Evolutionary conservation across 2,888 invertebrate genomes (phyloP), one percentile per base, ranked within the genome.

Genomic region (Xestia sexstrigata): DNA sequence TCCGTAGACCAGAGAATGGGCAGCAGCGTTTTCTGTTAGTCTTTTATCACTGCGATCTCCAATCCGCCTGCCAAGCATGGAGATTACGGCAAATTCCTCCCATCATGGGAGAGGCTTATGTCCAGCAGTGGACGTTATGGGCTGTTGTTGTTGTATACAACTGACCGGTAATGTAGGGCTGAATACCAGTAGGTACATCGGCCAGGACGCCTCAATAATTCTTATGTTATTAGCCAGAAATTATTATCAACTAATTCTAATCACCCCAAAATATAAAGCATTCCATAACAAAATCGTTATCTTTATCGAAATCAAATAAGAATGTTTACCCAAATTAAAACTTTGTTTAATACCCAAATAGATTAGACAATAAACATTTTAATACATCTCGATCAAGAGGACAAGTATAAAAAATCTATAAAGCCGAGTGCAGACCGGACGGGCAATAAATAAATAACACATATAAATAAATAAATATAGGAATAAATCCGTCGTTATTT

Each of bases 401-500:
- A 73, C 80, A 79, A 70, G 70, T 81, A 83, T 81, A 88, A 81
- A 85, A 87, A 75, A 88, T 87, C 89, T 88, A 87, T 88, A 91
- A 91, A 91, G 88, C 87, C 67, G 65, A 82, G 88, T 87, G 83
- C 89, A 88, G 88, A 89, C 84, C 84, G 84, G 79, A 72, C 81
- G 86, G 85, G 91, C 79, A 89, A 92, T 92, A 92, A 92, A 92
- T 92, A 91, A 91, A 89, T 92, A 88, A 89, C 89, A 92, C 91
- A 92, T 93, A 93, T 93, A 93, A 92, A 93, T 91, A 92, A 91
- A 93, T 92, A 92, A 92, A 93, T 93, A 92, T 90, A 88, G 85
- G 84, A 90, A 93, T 93, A 94, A 94, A 94, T 93, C 93, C 91
- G 79, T 90, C 89, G 92, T 94, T 93, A 94, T 94, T 94, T 94